Evolutionary conservation across 23 tunicate species (phyloP).

Genomic region (Phallusia fumigata): DNA sequence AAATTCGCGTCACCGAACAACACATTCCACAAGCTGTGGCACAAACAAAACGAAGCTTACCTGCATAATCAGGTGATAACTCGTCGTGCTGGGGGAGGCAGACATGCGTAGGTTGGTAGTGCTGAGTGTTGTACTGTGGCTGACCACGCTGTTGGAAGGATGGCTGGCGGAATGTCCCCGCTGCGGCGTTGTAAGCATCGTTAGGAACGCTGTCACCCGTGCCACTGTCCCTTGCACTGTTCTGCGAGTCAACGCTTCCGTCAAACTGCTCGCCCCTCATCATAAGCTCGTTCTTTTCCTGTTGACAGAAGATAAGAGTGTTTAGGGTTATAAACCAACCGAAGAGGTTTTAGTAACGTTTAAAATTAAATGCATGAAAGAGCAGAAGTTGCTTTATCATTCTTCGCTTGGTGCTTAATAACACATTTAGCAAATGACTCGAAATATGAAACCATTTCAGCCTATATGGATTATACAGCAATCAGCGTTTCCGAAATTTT

Average conservation of each 20-base stretch:
- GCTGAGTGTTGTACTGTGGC: neutral
- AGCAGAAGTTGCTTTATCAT: too few species aligned
- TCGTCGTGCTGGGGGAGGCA: constrained; percentile 52
- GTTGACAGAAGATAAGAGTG: neutral
- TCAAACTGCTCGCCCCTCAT: constrained; percentile 6
- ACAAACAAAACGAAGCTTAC: neutral
- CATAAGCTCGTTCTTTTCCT: constrained; percentile 9
- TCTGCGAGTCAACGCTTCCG: constrained; percentile 53
- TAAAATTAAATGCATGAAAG: too few species aligned
- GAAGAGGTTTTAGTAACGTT: too few species aligned
- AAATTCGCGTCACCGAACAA: neutral
- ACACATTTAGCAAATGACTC: too few species aligned
- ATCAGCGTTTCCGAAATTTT: too few species aligned
- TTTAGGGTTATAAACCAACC: too few species aligned
- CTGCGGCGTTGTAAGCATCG: constrained; percentile 57
- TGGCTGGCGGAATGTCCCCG: neutral
- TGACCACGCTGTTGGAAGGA: constrained; percentile 9
- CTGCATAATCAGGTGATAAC: neutral
- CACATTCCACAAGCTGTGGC: neutral
- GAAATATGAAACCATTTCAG: too few species aligned
- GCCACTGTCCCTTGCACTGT: constrained; percentile 65
- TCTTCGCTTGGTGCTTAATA: too few species aligned
- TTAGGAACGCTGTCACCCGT: constrained; percentile 83
- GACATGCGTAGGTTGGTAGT: constrained; percentile 40
- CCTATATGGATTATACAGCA: too few species aligned